phyloP scores from a whole-genome alignment of 2,797 vertebrate species.

The Fundulus diaphanus region DNA sequence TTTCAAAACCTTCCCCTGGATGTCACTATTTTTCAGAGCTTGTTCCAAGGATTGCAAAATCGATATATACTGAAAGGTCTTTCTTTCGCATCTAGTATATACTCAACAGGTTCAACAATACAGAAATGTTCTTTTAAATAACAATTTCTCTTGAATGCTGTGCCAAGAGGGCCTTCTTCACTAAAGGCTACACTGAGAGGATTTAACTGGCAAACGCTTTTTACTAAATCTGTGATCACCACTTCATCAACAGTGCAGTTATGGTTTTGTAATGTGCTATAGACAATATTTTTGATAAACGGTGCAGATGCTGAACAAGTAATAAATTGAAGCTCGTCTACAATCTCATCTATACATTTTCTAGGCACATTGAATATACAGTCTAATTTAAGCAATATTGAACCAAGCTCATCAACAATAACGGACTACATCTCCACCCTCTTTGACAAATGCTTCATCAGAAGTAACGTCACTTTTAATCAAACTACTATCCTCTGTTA shows the following conservation, averaged over 20 bases:
- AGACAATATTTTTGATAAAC: slow-evolving; percentile 26
- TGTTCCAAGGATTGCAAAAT: slow-evolving; percentile 24
- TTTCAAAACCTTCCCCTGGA: slow-evolving; percentile 9
- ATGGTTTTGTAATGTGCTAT: slow-evolving; percentile 41
- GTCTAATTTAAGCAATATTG: slow-evolving; percentile 54
- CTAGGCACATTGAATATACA: slow-evolving; percentile 49
- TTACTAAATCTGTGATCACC: slow-evolving; percentile 41
- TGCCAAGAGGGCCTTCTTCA: slow-evolving; percentile 39
- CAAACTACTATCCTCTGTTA: neutral
- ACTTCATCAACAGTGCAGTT: slow-evolving; percentile 32
- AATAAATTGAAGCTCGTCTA: slow-evolving; percentile 55
- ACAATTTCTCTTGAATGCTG: slow-evolving; percentile 36
- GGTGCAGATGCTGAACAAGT: slow-evolving; percentile 44
- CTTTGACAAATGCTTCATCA: neutral
- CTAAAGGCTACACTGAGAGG: slow-evolving; percentile 44
- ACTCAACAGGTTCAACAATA: slow-evolving; percentile 34
- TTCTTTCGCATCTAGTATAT: slow-evolving; percentile 31
- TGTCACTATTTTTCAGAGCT: slow-evolving; percentile 14
- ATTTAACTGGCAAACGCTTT: slow-evolving; percentile 46
- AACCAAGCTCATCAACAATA: slow-evolving; percentile 50
- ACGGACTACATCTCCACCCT: slow-evolving; percentile 22
- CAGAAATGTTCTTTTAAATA: slow-evolving; percentile 41
- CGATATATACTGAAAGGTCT: slow-evolving; percentile 33
- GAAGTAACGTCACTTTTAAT: neutral
- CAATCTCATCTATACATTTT: slow-evolving; percentile 55